Evolutionary conservation across 2,113 vertebrate genomes (phyloP), one percentile per base, ranked within the genome.

Genomic region (Dendropsophus ebraccatus): DNA sequence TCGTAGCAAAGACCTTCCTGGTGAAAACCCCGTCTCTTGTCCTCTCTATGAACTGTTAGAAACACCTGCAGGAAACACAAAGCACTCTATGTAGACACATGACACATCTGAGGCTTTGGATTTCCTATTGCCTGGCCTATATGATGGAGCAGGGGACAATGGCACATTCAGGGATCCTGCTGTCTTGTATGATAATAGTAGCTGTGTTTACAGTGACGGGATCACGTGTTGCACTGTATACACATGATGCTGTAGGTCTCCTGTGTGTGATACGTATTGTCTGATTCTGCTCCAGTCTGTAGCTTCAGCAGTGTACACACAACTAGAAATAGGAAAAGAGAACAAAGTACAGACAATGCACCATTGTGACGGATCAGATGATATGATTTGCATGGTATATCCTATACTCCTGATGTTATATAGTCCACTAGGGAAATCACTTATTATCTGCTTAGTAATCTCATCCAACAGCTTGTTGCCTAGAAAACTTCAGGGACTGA

Each of bases 61-160:
- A 28, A 28, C 32, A 58, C 84, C 84, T 86, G 84, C 49, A 81
- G 60, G 49, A 54, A 14, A 72, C n/a, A 86, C 60, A 69, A 56
- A 62, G 56, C 83, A 49, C 28, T 58, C 62, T 67, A 67, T 67
- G 62, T 56, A 49, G 52, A 62, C 45, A 35, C 14, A 52, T 28
- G 37, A 75, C 45, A 50, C 7, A 21, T 49, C 45, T 65, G 19
- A 9, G n/a, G n/a, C n/a, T n/a, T n/a, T n/a, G n/a, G n/a, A n/a
- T n/a, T n/a, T n/a, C n/a, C n/a, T n/a, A n/a, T n/a, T n/a, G n/a
- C n/a, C n/a, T n/a, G n/a, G n/a, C n/a, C n/a, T n/a, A n/a, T n/a
- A n/a, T n/a, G n/a, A n/a, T n/a, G n/a, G n/a, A n/a, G n/a, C n/a
- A n/a, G n/a, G n/a, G n/a, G n/a, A n/a, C n/a, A n/a, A n/a, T n/a